Conservation (phyloP, 2,797 vertebrate genomes). For the Urosaurus nigricauda region DNA sequence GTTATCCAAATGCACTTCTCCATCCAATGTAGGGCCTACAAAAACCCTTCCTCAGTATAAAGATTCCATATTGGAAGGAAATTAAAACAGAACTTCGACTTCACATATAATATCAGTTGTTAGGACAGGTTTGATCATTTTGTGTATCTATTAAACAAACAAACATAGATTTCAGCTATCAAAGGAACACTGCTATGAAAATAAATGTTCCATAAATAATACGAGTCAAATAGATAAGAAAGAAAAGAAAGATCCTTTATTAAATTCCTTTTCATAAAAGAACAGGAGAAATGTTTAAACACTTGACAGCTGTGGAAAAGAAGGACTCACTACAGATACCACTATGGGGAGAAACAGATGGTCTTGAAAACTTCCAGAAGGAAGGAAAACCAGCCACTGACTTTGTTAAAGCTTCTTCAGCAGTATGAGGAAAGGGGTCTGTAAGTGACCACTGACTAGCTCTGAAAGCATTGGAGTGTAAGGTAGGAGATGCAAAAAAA, state of each 20-base stretch:
- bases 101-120: no score
- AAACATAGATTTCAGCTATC: not conserved
- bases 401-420: no score
- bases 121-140: not conserved
- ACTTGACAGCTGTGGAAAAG: no score
- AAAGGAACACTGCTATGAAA: not conserved
- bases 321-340: no score
- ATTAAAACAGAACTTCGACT: no score
- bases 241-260: not conserved
- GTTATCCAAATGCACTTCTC: not conserved
- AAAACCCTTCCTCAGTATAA: not conserved
- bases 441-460: no score
- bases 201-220: not conserved
- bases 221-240: not conserved
- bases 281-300: not conserved
- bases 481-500: no score
- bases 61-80: not conserved
- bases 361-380: no score
- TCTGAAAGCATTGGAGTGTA: no score
- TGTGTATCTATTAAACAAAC: not conserved
- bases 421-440: no score
- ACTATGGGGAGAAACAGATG: no score
- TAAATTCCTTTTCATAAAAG: not conserved
- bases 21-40: not conserved
- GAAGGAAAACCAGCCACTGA: no score